A percentile compares a stretch with the other conserved stretches of the same genome.
Conservation (phyloP, 2,797 vertebrate genomes). For the Graptemys geographica region DNA sequence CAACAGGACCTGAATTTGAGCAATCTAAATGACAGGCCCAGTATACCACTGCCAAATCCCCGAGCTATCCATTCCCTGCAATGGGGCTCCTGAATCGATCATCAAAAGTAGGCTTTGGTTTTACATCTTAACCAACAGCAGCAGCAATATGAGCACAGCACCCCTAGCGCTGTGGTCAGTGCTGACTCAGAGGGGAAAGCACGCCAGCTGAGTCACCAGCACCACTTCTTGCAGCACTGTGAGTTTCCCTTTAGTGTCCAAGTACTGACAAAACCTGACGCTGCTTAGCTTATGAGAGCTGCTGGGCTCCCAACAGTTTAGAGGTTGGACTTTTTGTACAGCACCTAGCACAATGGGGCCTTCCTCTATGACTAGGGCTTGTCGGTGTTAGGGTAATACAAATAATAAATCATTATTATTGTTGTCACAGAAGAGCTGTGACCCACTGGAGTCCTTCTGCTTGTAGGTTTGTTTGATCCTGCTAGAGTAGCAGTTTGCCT, state of each 20-base stretch:
- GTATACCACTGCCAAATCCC: background rate
- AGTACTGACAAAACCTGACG: fast-evolving
- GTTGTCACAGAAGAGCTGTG: background rate
- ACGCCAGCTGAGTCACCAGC: background rate
- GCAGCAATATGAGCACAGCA: background rate
- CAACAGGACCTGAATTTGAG: background rate
- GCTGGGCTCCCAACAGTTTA: background rate
- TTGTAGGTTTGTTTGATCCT: background rate
- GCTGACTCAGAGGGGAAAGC: background rate
- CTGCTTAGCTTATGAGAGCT: background rate
- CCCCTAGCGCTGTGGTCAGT: background rate
- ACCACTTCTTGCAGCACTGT: background rate
- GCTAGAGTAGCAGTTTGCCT: background rate
- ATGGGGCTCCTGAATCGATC: background rate
- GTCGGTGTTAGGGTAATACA: background rate
- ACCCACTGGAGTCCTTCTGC: background rate
- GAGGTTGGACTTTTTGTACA: background rate
- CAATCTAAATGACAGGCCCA: background rate
- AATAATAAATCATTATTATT: background rate
- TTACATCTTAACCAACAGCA: background rate
- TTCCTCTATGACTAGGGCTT: background rate
- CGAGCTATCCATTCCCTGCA: background rate
- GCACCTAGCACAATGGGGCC: background rate
- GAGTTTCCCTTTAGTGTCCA: background rate
- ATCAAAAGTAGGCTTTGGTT: background rate